Evolutionary conservation across 2,888 invertebrate species (phyloP).

Genomic region (Hypercompe scribonia): DNA sequence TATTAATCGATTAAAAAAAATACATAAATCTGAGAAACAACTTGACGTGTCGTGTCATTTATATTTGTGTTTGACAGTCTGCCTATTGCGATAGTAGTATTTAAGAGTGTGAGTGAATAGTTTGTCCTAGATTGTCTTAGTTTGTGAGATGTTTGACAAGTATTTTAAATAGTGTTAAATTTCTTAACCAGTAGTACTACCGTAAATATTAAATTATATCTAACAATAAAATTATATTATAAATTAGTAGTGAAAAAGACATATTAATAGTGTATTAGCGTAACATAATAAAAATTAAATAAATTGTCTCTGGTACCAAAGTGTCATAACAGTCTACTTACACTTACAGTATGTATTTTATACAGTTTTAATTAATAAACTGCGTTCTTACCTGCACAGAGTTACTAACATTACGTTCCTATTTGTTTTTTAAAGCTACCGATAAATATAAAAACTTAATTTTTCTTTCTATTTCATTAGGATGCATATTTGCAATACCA

Average conservation of each 20-base stretch:
- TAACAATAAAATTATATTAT: background rate
- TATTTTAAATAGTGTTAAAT: background rate
- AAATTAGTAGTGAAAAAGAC: slow-evolving; percentile 12
- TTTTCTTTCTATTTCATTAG: slow-evolving; percentile 80
- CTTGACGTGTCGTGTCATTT: background rate
- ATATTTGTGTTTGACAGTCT: slow-evolving; percentile 13
- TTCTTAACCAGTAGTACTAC: slow-evolving; percentile 22
- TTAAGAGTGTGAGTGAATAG: slow-evolving; percentile 35
- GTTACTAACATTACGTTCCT: slow-evolving; percentile 63
- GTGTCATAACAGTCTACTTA: slow-evolving; percentile 51
- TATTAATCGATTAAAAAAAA: background rate
- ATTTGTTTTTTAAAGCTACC: slow-evolving; percentile 43
- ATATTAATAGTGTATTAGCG: background rate
- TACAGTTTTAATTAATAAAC: slow-evolving; percentile 42
- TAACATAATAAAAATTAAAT: background rate
- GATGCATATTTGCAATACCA: slow-evolving; percentile 85
- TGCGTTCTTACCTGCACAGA: slow-evolving; percentile 54
- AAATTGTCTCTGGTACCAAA: slow-evolving; percentile 23
- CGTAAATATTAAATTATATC: background rate
- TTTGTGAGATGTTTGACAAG: slow-evolving; percentile 9
- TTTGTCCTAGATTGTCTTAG: slow-evolving; percentile 6
- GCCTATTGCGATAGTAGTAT: slow-evolving; percentile 8
- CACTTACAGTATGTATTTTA: slow-evolving; percentile 41
- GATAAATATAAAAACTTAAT: slow-evolving; percentile 57
- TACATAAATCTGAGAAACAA: background rate